Percentiles rank a stretch among this genome's conserved stretches.
phyloP scores from a whole-genome alignment of 1,140 invertebrate genomes.

The Halotydeus destructor region DNA sequence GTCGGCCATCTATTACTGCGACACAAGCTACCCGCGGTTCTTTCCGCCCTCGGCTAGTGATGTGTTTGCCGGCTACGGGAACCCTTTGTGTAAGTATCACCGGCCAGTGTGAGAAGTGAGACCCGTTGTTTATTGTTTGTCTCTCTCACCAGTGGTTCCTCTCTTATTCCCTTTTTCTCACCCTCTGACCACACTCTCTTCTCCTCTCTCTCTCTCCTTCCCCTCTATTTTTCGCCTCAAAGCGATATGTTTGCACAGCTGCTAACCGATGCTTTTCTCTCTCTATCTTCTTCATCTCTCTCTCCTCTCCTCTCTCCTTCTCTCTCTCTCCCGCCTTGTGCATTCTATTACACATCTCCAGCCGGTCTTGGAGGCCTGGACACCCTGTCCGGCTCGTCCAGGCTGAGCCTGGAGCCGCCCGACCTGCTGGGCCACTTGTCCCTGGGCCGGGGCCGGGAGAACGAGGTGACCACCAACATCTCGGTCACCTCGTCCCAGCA shows the following conservation, averaged over 20 bases:
- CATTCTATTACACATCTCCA: background rate
- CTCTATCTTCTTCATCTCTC: no score
- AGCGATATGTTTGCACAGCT: no score
- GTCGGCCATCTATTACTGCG: slow-evolving; percentile 1
- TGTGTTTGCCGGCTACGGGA: background rate
- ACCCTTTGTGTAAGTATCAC: slow-evolving; percentile 1
- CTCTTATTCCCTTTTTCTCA: background rate
- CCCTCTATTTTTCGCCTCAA: background rate
- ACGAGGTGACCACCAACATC: background rate
- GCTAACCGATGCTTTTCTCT: no score
- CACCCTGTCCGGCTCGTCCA: no score
- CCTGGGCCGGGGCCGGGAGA: background rate
- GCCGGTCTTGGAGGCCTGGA: background rate
- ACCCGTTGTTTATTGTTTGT: background rate
- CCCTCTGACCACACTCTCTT: background rate
- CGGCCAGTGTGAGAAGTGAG: background rate
- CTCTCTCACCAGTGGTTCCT: background rate
- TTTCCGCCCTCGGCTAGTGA: background rate
- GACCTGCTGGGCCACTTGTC: background rate
- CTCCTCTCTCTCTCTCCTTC: background rate
- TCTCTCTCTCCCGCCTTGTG: background rate
- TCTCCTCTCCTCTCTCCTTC: background rate
- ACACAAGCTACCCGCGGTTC: background rate
- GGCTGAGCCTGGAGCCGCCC: no score
- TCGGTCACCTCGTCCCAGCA: background rate